Conservation (phyloP, 2,113 vertebrate genomes). For the Dromiciops gliroides region DNA sequence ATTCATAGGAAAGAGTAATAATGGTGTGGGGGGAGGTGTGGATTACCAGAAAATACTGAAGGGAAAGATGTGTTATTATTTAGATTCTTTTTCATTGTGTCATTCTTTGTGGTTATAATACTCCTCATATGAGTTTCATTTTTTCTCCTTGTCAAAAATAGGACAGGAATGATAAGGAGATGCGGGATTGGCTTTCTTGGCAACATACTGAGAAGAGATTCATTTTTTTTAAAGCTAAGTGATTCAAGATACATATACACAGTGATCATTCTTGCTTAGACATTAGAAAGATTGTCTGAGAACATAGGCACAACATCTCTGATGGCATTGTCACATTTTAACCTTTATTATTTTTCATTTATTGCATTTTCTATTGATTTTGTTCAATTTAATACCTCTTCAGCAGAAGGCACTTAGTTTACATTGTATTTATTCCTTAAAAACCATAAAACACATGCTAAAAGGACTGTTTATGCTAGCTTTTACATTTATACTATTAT, state of each 20-base stretch:
- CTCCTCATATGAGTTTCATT: neutral
- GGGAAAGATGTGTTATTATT: neutral
- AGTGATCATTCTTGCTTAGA: neutral
- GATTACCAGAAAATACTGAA: neutral
- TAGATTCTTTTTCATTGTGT: conserved; percentile 19
- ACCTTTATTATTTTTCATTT: neutral
- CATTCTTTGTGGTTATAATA: conserved; percentile 22
- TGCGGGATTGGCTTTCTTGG: conserved; percentile 28
- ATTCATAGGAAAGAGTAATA: neutral
- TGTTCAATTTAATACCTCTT: neutral
- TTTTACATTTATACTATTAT: neutral
- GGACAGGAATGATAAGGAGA: conserved; percentile 2
- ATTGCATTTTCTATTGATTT: neutral
- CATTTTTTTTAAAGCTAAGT: neutral
- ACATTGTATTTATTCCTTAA: neutral
- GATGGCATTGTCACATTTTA: neutral
- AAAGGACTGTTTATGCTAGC: neutral
- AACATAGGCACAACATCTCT: neutral
- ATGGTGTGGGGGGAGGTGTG: neutral
- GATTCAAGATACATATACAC: neutral
- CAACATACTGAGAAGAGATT: neutral
- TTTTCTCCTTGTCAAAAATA: conserved; percentile 38
- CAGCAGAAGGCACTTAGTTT: neutral
- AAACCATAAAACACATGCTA: neutral
- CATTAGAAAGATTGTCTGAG: neutral